Evolutionary conservation across 2,888 invertebrate species (phyloP), one percentile per base, ranked within the genome.

Genomic region (Mythimna albipuncta): DNA sequence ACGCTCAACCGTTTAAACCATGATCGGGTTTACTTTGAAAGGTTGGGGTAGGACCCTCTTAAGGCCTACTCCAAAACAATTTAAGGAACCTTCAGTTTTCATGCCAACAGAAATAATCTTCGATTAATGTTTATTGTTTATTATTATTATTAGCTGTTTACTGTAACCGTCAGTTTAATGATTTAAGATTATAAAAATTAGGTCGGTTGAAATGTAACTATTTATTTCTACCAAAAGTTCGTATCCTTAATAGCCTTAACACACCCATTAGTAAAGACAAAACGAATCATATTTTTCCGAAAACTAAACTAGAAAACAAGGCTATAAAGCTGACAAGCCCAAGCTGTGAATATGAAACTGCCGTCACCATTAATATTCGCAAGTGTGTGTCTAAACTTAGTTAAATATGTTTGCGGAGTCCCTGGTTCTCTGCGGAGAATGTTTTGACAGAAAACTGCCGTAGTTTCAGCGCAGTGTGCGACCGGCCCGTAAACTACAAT

Each of bases 341-440:
- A 74, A 78, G 59, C 73, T 69, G 69, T 26, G 69, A 62, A 67
- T 82, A 74, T 82, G 82, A 79, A 72, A 82, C 64, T 82, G 35
- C 74, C 69, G 61, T 79, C 71, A 79, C 77, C 82, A 77, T 78
- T 81, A 81, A 81, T 76, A 81, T 64, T 64, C 52, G 64, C 66
- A 70, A 76, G 65, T 62, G 79, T 79, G 72, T 68, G 61, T 77
- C 78, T 67, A 55, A 82, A 79, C 67, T 82, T 67, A 54, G 77
- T 82, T 71, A 77, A 81, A 79, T 79, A 82, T 77, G 72, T 77
- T 79, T 77, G 82, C 26, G 57, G 72, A 82, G 76, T 77, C 66
- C 57, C 58, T 47, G 64, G 77, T 74, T 77, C 66, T 64, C 58
- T 38, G 58, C 47, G 47, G 82, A 59, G 64, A 41, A 26, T 79